Evolutionary conservation across 1,140 invertebrate genomes (phyloP).

Genomic region (Ericerus pela): DNA sequence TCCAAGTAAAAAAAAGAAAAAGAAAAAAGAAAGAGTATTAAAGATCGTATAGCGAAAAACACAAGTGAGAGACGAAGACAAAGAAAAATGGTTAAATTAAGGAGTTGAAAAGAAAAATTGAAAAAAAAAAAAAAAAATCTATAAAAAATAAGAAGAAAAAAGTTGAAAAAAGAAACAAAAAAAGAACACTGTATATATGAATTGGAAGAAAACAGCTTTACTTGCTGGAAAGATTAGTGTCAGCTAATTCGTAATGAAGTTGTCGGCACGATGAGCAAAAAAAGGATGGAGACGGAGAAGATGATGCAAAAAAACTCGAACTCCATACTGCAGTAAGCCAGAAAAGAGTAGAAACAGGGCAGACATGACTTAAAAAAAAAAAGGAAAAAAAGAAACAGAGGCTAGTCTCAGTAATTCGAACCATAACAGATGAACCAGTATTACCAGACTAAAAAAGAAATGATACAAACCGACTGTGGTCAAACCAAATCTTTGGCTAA

Average conservation of each 20-base stretch:
- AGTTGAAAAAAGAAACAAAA: conserved; percentile 5
- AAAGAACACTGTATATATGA: background rate
- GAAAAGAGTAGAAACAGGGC: background rate
- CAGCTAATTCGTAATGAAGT: conserved; percentile 11
- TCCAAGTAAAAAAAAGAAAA: too few species aligned
- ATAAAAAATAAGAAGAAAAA: too few species aligned
- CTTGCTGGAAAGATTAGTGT: conserved; percentile 4
- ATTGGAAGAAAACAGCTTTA: conserved; percentile 5
- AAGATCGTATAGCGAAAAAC: background rate
- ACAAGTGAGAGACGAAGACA: too few species aligned
- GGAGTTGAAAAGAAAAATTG: too few species aligned
- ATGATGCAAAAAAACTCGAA: background rate
- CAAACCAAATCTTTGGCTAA: background rate
- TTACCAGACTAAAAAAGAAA: conserved; percentile 8
- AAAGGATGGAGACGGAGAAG: too few species aligned
- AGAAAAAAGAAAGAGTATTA: background rate
- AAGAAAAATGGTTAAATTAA: too few species aligned
- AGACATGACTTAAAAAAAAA: background rate
- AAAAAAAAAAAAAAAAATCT: too few species aligned
- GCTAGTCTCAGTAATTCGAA: conserved; percentile 6
- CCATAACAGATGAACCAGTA: background rate
- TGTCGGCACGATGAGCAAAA: conserved; percentile 1
- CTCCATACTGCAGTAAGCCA: background rate
- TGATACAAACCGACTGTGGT: background rate
- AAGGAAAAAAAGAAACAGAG: background rate